Evolutionary conservation across 2,888 invertebrate species (phyloP), one percentile per base, ranked within the genome.

Genomic region (Patella caerulea): DNA sequence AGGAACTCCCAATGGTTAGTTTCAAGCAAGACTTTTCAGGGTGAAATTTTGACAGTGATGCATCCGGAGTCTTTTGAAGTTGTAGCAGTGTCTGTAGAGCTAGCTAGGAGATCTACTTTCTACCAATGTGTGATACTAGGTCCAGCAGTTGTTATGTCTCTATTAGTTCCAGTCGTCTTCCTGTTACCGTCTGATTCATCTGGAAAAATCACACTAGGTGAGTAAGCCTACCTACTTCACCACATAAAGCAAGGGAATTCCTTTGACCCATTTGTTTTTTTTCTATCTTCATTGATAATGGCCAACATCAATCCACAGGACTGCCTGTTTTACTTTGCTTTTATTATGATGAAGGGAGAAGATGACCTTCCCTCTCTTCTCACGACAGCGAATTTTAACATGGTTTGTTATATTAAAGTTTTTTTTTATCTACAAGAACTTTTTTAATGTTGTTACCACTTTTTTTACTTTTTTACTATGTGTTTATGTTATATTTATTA

Each of bases 91-190:
- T 56, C 52, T 45, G 74, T 80, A 24, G 19, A 69, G 14, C 74
- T 80, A 14, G 45, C n/a, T 24, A 56, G 80, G 24, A 65, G 54
- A 15, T 74, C 78, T n/a, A 73, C 72, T 53, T 74, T 80, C 53
- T 76, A 80, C 74, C 78, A 80, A 24, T 80, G 78, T 71, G 59
- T 80, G n/a, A 70, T 78, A n/a, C 74, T 76, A 29, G 78, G 74
- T 0, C 80, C 80, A 14, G 78, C 78, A 55, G 78, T 78, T 15
- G 74, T 80, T 45, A 56, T 80, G 53, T 71, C 78, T 19, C 69
- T 80, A 19, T 76, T 80, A 11, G 78, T 76, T 24, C 80, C 80
- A 2, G 78, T 78, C 15, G 70, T 80, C 24, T 80, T 80, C 72
- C 74, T 80, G 14, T 65, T 80, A 24, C 80, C 78, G 5, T 53